Evolutionary conservation across 1,140 invertebrate genomes (phyloP), one percentile per base, ranked within the genome.

Genomic region (Tetramorium parvispinum): DNA sequence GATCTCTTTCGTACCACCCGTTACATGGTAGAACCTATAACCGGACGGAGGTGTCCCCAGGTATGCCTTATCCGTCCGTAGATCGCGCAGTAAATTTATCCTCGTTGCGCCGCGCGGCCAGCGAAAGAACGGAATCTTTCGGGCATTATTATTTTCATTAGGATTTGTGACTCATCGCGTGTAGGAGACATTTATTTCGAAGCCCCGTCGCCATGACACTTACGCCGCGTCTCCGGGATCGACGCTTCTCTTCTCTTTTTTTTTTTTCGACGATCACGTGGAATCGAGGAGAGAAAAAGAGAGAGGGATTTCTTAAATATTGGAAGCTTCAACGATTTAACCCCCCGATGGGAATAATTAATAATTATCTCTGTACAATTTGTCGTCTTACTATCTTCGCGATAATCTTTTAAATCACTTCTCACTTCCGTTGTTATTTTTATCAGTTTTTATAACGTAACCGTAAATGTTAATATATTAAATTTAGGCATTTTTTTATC

Each of bases 41-140:
- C 87, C 91, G 91, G 90, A 93, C 92, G 83, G 89, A 93, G 93
- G 92, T 94, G 93, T 94, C 93, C 91, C 92, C 92, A 93, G 93
- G 93, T 93, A 94, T 92, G 94, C 85, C 92, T 94, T 94, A 94
- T 94, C 94, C 91, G 78, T 82, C 76, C 79, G 65, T 85, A 59
- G 92, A 94, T 94, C 93, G 87, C 89, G 93, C 92, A 92, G 92
- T 94, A 94, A 94, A 94, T 94, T 94, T 93, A 91, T 93, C 91
- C 88, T 87, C 88, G 91, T 89, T 92, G 85, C 91, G 73, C 85
- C 89, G 66, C 90, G 66, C 75, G 55, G 59, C 85, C 65, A 87
- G 32, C 77, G 87, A 89, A 87, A 91, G 85, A 89, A 86, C 89
- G 82, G 85, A 90, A 88, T 87, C 91, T 87, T 91, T 91, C 87